phyloP scores from a whole-genome alignment of 1,140 invertebrate genomes.

The Oppia nitens region DNA sequence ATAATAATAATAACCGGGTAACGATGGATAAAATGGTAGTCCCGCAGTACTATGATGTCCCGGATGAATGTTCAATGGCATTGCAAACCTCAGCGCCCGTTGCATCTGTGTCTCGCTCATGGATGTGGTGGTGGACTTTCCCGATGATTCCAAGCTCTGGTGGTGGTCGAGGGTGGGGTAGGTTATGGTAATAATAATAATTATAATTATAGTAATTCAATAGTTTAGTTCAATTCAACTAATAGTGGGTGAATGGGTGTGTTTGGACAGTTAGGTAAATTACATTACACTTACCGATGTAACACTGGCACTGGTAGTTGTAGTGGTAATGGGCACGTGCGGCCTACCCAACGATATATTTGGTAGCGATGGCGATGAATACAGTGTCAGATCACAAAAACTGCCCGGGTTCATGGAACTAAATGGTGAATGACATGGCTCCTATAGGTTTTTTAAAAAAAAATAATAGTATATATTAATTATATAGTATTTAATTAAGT shows the following conservation, averaged over 20 bases:
- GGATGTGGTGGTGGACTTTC: not conserved
- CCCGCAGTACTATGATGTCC: slow-evolving; percentile 51
- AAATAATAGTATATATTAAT: too few species aligned
- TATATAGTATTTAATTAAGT: too few species aligned
- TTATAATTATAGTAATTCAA: too few species aligned
- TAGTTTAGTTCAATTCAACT: too few species aligned
- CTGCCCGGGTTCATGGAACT: slow-evolving; percentile 11
- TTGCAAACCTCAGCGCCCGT: not conserved
- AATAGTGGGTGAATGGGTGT: not conserved
- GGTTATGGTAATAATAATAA: too few species aligned
- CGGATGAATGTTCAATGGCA: slow-evolving; percentile 51
- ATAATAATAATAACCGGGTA: slow-evolving; percentile 33
- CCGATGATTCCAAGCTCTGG: too few species aligned
- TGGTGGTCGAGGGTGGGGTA: too few species aligned
- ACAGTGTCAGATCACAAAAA: slow-evolving; percentile 34
- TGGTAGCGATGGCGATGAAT: slow-evolving; percentile 85
- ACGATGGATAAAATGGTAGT: slow-evolving; percentile 52
- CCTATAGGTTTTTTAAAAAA: too few species aligned
- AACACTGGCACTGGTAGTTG: slow-evolving; percentile 1
- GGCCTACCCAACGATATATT: slow-evolving; percentile 83
- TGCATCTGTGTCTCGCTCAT: not conserved
- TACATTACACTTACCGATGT: slow-evolving; percentile 1
- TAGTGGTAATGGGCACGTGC: slow-evolving; percentile 31
- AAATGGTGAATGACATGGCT: slow-evolving; percentile 11
- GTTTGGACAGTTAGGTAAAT: not conserved